phyloP scores from a whole-genome alignment of 2,113 vertebrate genomes.

The Cisticola juncidis region DNA sequence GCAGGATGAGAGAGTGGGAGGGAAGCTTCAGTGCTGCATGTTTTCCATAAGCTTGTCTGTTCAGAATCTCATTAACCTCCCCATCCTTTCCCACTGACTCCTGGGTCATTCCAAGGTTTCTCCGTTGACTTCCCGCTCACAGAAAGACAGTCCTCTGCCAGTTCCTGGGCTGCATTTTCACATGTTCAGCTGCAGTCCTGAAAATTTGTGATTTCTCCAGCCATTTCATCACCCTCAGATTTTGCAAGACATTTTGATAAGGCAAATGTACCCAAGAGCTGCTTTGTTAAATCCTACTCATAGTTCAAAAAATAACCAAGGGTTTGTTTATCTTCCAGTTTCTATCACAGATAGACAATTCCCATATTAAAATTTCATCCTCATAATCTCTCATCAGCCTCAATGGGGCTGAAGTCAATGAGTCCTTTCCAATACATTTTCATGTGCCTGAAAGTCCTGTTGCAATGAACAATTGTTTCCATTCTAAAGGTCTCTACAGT shows the following conservation, averaged over 20 bases:
- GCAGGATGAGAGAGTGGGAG: background rate
- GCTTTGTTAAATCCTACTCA: background rate
- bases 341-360: slow-evolving; percentile 11
- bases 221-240: slow-evolving; percentile 16
- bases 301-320: background rate
- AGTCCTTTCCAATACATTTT: background rate
- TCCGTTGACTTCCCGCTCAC: background rate
- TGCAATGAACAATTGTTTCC: background rate
- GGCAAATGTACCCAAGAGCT: background rate
- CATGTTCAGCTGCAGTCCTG: background rate
- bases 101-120: slow-evolving; percentile 38
- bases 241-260: slow-evolving; percentile 49
- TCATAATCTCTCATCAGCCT: background rate
- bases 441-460: background rate
- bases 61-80: slow-evolving; percentile 13
- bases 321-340: background rate
- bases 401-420: background rate
- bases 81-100: background rate
- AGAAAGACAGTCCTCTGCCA: background rate
- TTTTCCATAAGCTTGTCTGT: background rate
- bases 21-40: background rate
- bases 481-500: background rate
- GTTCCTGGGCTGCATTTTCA: background rate
- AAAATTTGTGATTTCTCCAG: slow-evolving; percentile 14
- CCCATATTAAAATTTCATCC: background rate